A percentile compares a stretch with the other conserved stretches of the same genome.
These are phyloP conservation scores for Drosophila auraria DNA, from an alignment of 1,140 invertebrate species.

Conservation along the genomic window DNA sequence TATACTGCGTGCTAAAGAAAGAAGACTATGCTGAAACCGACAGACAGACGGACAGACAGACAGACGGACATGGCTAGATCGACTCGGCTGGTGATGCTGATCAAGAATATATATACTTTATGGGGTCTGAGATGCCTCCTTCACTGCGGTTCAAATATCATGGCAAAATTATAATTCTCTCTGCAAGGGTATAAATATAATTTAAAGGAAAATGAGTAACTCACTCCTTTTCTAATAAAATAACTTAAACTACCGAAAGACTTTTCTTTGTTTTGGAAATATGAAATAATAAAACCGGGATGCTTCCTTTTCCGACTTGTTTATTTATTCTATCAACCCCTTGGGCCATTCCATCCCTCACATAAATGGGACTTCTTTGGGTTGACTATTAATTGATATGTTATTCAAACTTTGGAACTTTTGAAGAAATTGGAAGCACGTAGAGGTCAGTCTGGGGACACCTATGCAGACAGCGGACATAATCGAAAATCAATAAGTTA, in stretches of 20 bases:
- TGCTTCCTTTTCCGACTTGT: neutral
- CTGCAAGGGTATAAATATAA: too few relatives aligned
- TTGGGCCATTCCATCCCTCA: neutral
- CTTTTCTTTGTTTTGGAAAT: neutral
- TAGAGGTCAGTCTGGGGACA: neutral
- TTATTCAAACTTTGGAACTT: neutral
- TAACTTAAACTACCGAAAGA: neutral
- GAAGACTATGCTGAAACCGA: too few relatives aligned
- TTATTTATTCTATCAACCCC: conserved; percentile 7
- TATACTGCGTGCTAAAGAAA: too few relatives aligned
- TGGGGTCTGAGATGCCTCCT: too few relatives aligned
- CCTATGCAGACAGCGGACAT: conserved; percentile 1
- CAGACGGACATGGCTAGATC: too few relatives aligned
- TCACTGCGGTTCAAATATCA: too few relatives aligned
- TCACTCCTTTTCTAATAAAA: neutral
- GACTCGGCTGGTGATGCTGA: too few relatives aligned
- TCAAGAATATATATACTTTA: too few relatives aligned
- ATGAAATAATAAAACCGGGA: neutral
- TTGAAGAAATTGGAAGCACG: neutral
- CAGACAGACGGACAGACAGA: too few relatives aligned
- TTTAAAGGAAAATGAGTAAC: too few relatives aligned
- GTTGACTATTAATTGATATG: neutral
- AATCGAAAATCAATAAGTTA: neutral
- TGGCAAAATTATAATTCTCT: too few relatives aligned
- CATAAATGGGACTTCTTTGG: neutral